Evolutionary conservation across 2,888 invertebrate genomes (phyloP), one percentile per base, ranked within the genome.

Genomic region (Barypeithes pellucidus): DNA sequence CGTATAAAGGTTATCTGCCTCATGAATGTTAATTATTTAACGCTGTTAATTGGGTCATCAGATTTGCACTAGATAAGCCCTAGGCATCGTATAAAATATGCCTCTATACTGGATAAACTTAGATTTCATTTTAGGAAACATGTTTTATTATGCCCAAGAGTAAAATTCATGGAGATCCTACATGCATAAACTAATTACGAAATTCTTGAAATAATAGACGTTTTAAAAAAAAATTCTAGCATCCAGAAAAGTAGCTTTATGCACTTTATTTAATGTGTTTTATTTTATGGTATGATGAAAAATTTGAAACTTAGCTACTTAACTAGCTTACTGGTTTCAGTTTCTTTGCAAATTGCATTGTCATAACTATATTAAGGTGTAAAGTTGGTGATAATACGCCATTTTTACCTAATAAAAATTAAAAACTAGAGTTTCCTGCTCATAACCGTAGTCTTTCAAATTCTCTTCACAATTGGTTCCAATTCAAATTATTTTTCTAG

Each of bases 91-190:
- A 16, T 16, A 33, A 57, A 57, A 36, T 57, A 57, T 57, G 54
- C 33, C 33, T 33, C 29, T 57, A 33, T 29, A 33, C 33, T 11
- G 33, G 33, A 57, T 57, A 57, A 57, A 57, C 54, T 57, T 16
- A 57, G 16, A 16, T 57, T 57, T 57, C 33, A 57, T 57, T 57
- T 57, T 57, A 18, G 16, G 54, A 33, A 57, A 57, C 54, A 57
- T 18, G 54, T 33, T 57, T 57, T 57, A 33, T 57, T 18, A 57
- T 36, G 18, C 54, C 18, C 54, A 11, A 57, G 54, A 57, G 54
- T 57, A 33, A 57, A 57, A 57, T 57, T 57, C 33, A 33, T n/a
- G 29, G 52, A 29, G 29, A 52, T 4, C 29, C 29, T 57, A 33
- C 54, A 33, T 57, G 33, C 16, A 57, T 7, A 14, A 33, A 33